Percentiles rank a stretch among this genome's conserved stretches.
Conservation (phyloP, 2,888 invertebrate genomes). For the Polydrusus pterygomalis region DNA sequence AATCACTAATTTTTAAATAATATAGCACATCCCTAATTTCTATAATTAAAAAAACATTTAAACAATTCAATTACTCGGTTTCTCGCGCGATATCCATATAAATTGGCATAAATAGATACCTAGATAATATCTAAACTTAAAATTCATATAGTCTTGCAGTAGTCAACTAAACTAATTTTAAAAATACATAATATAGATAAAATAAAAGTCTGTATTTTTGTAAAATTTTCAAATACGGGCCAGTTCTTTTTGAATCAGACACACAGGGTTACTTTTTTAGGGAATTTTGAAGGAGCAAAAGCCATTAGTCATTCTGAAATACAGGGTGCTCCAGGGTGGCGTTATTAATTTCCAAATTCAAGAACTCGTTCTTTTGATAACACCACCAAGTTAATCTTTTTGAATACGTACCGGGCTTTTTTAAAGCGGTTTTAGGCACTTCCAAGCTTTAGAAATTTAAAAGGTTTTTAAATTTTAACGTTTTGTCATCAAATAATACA, state of each 20-base stretch:
- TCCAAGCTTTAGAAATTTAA: no score
- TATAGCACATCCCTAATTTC: background rate
- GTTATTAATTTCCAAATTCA: no score
- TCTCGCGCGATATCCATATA: background rate
- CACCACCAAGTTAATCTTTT: no score
- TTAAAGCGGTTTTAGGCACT: no score
- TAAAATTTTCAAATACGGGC: conserved; percentile 13
- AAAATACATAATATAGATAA: conserved; percentile 24
- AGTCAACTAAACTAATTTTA: conserved; percentile 34
- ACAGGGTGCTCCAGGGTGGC: no score
- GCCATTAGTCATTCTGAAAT: background rate
- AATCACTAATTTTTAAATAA: background rate
- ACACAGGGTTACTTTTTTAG: background rate
- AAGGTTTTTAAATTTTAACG: no score
- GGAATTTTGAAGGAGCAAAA: no score
- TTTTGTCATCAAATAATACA: no score
- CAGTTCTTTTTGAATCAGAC: background rate
- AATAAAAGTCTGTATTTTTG: conserved; percentile 21
- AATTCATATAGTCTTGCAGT: conserved; percentile 31
- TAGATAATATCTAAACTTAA: conserved; percentile 4
- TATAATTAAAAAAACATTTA: background rate
- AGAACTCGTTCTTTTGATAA: no score
- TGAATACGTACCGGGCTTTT: no score
- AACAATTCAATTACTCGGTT: background rate
- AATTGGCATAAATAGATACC: background rate